Evolutionary conservation across 2,797 vertebrate species (phyloP).

Genomic region (Apodemus agrarius): DNA sequence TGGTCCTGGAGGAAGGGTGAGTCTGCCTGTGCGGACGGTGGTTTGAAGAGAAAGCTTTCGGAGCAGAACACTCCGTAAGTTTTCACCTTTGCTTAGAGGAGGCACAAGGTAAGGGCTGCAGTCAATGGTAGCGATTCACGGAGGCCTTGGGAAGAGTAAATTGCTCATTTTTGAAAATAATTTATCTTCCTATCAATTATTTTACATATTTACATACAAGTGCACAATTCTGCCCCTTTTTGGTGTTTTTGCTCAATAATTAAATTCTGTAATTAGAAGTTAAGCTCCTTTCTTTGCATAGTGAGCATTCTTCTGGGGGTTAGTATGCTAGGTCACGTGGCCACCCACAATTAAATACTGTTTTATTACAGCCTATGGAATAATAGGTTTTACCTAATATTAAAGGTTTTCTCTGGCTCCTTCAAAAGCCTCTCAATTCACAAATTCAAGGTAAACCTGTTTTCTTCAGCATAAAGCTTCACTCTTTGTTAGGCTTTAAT

Average conservation of each 20-base stretch:
- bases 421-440: slow-evolving; percentile 80
- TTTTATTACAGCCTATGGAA: slow-evolving; percentile 75
- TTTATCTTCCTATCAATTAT: slow-evolving; percentile 49
- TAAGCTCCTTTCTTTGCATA: slow-evolving; percentile 65
- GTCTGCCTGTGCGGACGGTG: neutral
- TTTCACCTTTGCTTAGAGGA: neutral
- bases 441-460: slow-evolving; percentile 82
- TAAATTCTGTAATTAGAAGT: slow-evolving; percentile 68
- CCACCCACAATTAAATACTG: slow-evolving; percentile 75
- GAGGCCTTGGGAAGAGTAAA: slow-evolving; percentile 28
- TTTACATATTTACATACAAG: slow-evolving; percentile 57
- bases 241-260: slow-evolving; percentile 57
- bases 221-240: slow-evolving; percentile 44
- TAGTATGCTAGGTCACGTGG: slow-evolving; percentile 65
- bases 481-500: slow-evolving; percentile 80
- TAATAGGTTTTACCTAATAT: slow-evolving; percentile 79
- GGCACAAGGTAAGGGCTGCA: neutral
- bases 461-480: slow-evolving; percentile 80
- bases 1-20: neutral
- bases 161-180: slow-evolving; percentile 61
- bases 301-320: slow-evolving; percentile 63
- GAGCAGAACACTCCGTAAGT: neutral
- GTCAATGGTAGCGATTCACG: slow-evolving; percentile 13
- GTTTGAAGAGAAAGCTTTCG: neutral
- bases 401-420: slow-evolving; percentile 78